Conservation (phyloP, 2,888 invertebrate species). For the Ferrisia virgata region DNA sequence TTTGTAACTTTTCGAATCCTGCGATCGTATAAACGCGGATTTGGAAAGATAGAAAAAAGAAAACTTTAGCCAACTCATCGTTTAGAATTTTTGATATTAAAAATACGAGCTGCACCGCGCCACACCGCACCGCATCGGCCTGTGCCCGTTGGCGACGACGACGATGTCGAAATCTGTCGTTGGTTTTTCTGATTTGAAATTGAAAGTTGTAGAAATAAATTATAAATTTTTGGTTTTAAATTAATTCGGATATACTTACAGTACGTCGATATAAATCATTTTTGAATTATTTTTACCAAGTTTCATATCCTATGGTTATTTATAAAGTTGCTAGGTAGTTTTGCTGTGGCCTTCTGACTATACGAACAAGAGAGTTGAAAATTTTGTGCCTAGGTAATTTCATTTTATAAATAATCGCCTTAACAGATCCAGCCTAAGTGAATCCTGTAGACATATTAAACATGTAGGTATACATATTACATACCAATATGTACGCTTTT, state of each 20-base stretch:
- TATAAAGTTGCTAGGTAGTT: too few species aligned
- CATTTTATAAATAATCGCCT: not conserved
- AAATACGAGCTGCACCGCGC: too few species aligned
- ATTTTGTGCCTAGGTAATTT: not conserved
- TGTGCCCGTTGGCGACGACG: not conserved
- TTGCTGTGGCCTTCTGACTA: not conserved
- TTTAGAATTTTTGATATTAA: not conserved
- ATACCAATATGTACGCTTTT: too few species aligned
- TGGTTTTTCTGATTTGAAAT: not conserved
- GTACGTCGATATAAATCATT: not conserved
- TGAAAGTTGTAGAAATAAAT: not conserved
- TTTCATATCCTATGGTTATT: too few species aligned
- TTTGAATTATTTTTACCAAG: not conserved
- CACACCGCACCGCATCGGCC: too few species aligned
- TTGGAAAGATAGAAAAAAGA: not conserved
- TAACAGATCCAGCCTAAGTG: not conserved
- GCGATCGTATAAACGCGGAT: not conserved
- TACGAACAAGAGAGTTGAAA: not conserved
- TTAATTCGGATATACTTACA: not conserved
- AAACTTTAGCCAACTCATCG: not conserved
- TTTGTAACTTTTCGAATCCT: not conserved
- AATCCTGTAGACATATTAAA: not conserved
- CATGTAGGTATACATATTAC: too few species aligned
- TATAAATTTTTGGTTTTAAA: not conserved
- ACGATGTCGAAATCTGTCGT: not conserved